A percentile compares a stretch with the other conserved stretches of the same genome.
Conservation (phyloP, 2,797 vertebrate genomes). For the Poliocrania exsul region DNA sequence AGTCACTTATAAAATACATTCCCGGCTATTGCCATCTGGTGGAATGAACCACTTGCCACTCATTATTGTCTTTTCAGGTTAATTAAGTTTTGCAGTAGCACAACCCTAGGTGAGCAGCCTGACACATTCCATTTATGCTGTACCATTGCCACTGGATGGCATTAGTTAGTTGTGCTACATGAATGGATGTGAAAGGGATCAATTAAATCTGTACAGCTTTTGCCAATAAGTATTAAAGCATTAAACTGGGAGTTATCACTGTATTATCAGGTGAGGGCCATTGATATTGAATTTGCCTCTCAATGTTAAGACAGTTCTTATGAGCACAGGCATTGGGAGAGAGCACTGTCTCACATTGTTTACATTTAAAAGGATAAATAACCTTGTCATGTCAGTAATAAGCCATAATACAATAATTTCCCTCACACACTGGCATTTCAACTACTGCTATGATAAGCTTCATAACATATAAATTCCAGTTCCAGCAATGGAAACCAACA, state of each 20-base stretch:
- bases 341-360: neutral
- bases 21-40: neutral
- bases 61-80: neutral
- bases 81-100: neutral
- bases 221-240: neutral
- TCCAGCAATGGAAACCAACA: neutral
- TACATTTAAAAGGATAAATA: neutral
- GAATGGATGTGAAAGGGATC: neutral
- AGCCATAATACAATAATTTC: neutral
- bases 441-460: neutral
- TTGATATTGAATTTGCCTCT: neutral
- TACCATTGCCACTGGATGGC: constrained; percentile 70
- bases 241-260: neutral
- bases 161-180: constrained; percentile 62
- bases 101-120: neutral
- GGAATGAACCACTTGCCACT: neutral
- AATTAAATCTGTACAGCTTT: neutral
- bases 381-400: neutral
- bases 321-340: neutral
- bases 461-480: neutral
- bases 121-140: neutral
- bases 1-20: neutral
- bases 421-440: neutral
- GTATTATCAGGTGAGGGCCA: neutral
- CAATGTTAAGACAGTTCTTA: neutral